These are phyloP conservation scores for Eupristina koningsbergeri DNA, from an alignment of 1,140 invertebrate genomes.

Conservation along the genomic window DNA sequence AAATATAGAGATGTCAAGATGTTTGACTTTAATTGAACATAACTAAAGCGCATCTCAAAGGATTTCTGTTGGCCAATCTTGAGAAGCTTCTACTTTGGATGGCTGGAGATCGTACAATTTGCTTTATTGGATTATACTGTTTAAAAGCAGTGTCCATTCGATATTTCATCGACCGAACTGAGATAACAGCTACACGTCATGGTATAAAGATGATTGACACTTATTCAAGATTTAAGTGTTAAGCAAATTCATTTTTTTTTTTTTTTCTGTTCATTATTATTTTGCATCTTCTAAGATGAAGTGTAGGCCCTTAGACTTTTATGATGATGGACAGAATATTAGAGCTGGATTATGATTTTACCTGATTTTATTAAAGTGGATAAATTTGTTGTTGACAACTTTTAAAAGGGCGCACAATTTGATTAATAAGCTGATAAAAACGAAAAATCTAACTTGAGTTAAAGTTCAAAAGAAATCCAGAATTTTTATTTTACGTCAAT, in stretches of 20 bases:
- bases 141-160: background rate
- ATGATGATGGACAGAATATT: background rate
- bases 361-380: background rate
- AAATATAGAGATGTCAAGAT: slow-evolving; percentile 70
- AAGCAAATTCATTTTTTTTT: background rate
- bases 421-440: background rate
- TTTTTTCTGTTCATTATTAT: background rate
- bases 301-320: background rate
- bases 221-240: background rate
- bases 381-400: background rate
- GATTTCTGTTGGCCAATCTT: slow-evolving; percentile 59
- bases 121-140: slow-evolving; percentile 27
- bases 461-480: background rate
- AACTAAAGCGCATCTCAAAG: slow-evolving; percentile 57
- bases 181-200: background rate
- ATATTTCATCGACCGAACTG: slow-evolving; percentile 21
- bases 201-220: slow-evolving; percentile 8
- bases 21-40: slow-evolving; percentile 66
- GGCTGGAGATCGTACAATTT: background rate
- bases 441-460: background rate
- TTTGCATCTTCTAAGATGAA: slow-evolving; percentile 2
- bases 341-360: background rate
- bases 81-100: too few species aligned
- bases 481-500: slow-evolving; percentile 4
- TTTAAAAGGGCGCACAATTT: background rate